phyloP scores from a whole-genome alignment of 2,797 vertebrate genomes.

The Diceros bicornis region DNA sequence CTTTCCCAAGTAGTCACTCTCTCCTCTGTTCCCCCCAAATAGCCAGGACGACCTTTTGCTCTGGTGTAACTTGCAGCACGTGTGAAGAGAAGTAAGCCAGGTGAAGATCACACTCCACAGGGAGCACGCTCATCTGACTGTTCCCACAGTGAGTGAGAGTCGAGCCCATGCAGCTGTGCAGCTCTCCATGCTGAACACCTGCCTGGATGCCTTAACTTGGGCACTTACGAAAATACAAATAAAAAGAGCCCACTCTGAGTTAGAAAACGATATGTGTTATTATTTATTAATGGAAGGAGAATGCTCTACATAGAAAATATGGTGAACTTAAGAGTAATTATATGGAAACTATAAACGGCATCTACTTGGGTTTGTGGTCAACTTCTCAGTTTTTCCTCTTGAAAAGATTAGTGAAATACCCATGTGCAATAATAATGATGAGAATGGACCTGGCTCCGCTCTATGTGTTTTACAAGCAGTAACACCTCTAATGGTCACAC shows the following conservation, averaged over 20 bases:
- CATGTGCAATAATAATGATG: accelerated
- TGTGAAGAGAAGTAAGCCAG: background rate
- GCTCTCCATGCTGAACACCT: background rate
- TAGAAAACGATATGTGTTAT: background rate
- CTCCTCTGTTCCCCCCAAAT: background rate
- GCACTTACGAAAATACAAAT: background rate
- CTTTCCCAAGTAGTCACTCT: background rate
- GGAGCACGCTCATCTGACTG: accelerated
- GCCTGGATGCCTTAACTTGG: background rate
- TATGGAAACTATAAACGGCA: background rate
- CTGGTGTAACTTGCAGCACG: background rate
- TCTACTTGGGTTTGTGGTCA: background rate
- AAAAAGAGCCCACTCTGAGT: background rate
- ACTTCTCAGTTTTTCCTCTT: background rate
- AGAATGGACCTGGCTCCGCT: background rate
- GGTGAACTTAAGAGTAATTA: background rate
- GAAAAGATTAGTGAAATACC: background rate
- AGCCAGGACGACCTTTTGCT: background rate
- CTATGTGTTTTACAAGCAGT: background rate
- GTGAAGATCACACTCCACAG: accelerated
- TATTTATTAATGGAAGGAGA: background rate
- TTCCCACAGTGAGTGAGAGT: accelerated
- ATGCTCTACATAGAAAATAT: background rate
- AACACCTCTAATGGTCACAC: background rate
- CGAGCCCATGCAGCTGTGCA: accelerated